These are phyloP conservation scores for Cichlasoma orientale DNA, from an alignment of 2,797 vertebrate species.

Conservation along the genomic window DNA sequence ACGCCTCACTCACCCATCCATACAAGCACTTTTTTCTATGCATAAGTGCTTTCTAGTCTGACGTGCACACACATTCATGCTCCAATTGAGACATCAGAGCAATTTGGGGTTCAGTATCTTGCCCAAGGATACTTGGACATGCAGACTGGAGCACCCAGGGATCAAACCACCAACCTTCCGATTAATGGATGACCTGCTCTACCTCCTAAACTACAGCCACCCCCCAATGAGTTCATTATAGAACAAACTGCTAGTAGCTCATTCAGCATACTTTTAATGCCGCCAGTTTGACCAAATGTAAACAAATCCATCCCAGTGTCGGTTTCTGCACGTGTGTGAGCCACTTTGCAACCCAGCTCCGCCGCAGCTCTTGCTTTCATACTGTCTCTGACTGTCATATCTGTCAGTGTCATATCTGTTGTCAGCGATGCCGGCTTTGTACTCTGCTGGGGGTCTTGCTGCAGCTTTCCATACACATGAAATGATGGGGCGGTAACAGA, in stretches of 20 bases:
- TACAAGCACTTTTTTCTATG: no score
- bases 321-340: not conserved
- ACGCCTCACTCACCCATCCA: no score
- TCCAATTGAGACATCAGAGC: no score
- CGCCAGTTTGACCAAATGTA: not conserved
- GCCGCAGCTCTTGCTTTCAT: not conserved
- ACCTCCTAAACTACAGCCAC: no score
- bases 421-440: not conserved
- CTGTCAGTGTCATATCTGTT: no score
- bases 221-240: not conserved
- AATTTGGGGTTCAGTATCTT: no score
- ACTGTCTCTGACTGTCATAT: not conserved
- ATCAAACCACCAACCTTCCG: no score
- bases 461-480: not conserved
- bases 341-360: not conserved
- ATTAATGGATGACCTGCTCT: no score
- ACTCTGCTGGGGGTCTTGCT: not conserved
- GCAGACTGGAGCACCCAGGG: no score
- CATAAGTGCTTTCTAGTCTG: no score
- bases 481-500: not conserved
- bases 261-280: not conserved
- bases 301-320: not conserved
- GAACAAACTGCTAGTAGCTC: not conserved
- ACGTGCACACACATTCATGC: no score
- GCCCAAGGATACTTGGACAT: no score